Conservation (phyloP, 2,113 vertebrate species). For the Centrocercus urophasianus region DNA sequence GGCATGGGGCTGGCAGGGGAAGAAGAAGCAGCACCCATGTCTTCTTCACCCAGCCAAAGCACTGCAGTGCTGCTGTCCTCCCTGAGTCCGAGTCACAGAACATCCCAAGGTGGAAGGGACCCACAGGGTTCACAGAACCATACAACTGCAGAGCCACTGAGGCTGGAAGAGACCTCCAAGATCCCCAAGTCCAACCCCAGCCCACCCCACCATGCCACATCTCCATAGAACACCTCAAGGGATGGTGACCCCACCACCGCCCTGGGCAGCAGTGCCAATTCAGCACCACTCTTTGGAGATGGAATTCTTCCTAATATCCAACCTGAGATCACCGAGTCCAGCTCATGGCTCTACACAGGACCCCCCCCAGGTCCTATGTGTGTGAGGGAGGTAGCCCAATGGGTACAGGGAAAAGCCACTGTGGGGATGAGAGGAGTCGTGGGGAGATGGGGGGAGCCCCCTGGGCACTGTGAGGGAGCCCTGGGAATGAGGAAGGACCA, state of each 20-base stretch:
- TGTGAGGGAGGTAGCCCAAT: background rate
- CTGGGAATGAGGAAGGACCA: background rate
- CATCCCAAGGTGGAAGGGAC: background rate
- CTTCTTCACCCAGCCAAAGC: fast-evolving
- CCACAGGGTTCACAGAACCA: background rate
- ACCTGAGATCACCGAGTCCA: background rate
- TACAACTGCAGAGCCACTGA: background rate
- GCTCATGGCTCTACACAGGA: background rate
- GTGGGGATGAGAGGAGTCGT: background rate
- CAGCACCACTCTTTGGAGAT: too few relatives aligned
- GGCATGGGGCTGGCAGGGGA: fast-evolving
- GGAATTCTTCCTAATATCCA: too few relatives aligned
- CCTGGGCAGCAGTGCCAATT: too few relatives aligned
- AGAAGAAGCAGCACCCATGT: too few relatives aligned
- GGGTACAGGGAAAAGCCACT: too few relatives aligned
- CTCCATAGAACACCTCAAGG: too few relatives aligned
- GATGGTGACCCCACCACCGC: too few relatives aligned
- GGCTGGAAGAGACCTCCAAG: background rate
- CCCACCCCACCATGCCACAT: fast-evolving
- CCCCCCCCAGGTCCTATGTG: background rate
- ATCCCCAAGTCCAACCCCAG: background rate
- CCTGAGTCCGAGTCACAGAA: background rate
- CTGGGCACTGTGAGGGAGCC: background rate
- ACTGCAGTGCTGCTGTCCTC: background rate
- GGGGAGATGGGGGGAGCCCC: background rate